A percentile compares a stretch with the other conserved stretches of the same genome.
These are phyloP conservation scores for Enteromius afrohamiltoni DNA, from an alignment of 2,797 vertebrate genomes.

Conservation along the genomic window DNA sequence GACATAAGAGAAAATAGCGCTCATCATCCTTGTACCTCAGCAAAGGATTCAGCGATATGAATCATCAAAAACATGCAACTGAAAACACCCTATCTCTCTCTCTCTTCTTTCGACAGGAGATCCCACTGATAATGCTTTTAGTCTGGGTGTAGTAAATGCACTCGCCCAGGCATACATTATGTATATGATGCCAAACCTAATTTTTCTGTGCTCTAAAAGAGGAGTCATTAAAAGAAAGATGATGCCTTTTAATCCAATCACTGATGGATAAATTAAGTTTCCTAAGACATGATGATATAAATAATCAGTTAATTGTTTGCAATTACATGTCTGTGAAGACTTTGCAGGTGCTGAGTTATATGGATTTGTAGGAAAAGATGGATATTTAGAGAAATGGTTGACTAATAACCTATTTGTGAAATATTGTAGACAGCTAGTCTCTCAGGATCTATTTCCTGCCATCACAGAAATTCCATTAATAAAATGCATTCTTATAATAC, in stretches of 20 bases:
- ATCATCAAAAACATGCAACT: constrained; percentile 4
- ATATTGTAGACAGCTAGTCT: not conserved
- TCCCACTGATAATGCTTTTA: constrained; percentile 21
- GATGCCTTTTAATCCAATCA: not conserved
- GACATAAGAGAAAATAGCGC: not conserved
- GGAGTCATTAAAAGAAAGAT: not conserved
- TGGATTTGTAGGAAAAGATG: not conserved
- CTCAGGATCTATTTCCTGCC: not conserved
- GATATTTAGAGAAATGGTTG: not conserved
- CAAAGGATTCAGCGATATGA: constrained; percentile 7
- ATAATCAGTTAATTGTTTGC: not conserved
- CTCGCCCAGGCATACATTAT: constrained; percentile 13
- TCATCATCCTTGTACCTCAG: not conserved
- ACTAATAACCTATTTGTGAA: constrained; percentile 8
- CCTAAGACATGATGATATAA: constrained; percentile 3
- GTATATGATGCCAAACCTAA: not conserved
- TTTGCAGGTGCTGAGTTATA: not conserved
- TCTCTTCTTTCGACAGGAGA: not conserved
- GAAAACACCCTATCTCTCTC: constrained; percentile 10
- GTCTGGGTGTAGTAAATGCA: not conserved
- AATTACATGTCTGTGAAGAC: not conserved
- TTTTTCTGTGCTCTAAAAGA: not conserved
- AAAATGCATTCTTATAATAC: too few relatives aligned
- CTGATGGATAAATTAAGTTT: not conserved
- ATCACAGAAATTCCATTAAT: not conserved